These are phyloP conservation scores for Xenopus petersii DNA, from an alignment of 2,797 vertebrate species.

Conservation along the genomic window DNA sequence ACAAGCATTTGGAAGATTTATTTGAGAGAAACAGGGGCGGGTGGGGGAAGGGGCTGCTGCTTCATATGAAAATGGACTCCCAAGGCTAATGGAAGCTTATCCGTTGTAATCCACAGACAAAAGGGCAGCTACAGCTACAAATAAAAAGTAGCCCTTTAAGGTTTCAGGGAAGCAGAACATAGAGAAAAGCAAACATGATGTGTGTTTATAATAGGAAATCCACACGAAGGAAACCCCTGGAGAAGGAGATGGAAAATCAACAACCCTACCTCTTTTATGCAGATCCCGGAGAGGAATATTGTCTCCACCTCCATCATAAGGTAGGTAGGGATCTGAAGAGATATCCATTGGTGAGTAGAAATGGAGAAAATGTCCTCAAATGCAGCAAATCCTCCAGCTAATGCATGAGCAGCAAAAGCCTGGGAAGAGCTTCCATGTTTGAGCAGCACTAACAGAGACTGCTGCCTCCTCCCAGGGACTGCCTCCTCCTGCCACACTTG, in stretches of 20 bases:
- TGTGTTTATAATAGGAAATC: background rate
- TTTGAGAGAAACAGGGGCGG: background rate
- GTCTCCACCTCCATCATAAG: constrained; percentile 94
- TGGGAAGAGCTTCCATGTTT: constrained; percentile 75
- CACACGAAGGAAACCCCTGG: background rate
- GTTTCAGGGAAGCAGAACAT: background rate
- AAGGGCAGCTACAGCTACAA: background rate
- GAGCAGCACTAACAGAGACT: constrained; percentile 57
- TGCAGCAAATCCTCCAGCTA: constrained; percentile 35
- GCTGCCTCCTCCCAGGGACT: constrained; percentile 70
- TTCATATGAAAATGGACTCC: constrained; percentile 64
- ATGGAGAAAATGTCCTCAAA: too few relatives aligned
- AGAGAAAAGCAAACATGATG: background rate
- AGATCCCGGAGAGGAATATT: constrained; percentile 89
- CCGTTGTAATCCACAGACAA: background rate
- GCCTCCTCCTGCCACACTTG: constrained; percentile 61
- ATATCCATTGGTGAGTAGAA: constrained; percentile 71
- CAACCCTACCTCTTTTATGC: constrained; percentile 75
- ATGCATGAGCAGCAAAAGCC: constrained; percentile 49
- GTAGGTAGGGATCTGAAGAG: constrained; percentile 86
- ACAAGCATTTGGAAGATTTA: background rate
- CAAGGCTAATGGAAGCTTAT: background rate
- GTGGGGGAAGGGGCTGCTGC: background rate
- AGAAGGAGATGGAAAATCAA: background rate
- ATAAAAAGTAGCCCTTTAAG: background rate